Conservation (phyloP, 2,797 vertebrate genomes). For the Trachops cirrhosus region DNA sequence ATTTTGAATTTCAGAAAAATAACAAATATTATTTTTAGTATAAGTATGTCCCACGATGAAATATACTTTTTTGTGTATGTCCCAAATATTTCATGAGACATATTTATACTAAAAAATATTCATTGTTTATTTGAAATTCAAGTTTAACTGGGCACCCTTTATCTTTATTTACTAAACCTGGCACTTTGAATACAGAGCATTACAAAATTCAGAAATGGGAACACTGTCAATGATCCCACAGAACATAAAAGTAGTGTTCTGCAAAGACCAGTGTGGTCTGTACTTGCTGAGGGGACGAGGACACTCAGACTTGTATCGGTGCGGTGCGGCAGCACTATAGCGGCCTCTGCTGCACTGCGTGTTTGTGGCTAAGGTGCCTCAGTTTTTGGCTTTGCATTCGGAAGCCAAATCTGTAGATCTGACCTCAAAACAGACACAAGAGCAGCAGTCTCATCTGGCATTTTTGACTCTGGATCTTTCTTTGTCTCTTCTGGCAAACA, state of each 20-base stretch:
- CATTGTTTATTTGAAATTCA: background rate
- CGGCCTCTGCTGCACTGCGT: background rate
- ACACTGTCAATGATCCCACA: background rate
- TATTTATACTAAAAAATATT: background rate
- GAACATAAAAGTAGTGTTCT: background rate
- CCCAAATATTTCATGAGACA: background rate
- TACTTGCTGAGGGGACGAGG: background rate
- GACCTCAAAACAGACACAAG: background rate
- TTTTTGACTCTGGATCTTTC: background rate
- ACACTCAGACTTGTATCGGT: background rate
- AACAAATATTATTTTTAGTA: background rate
- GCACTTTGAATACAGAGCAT: background rate
- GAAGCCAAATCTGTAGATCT: background rate
- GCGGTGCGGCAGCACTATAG: rapidly evolving
- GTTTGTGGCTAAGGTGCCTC: background rate
- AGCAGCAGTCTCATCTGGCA: background rate
- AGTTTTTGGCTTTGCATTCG: background rate
- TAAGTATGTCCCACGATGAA: background rate
- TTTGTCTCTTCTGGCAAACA: background rate
- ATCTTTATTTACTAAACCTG: background rate
- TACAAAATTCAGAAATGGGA: background rate
- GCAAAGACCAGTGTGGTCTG: background rate
- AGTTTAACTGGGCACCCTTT: background rate
- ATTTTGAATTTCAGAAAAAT: conserved; percentile 22
- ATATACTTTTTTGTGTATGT: background rate